Percentiles rank a stretch among this genome's conserved stretches.
Conservation (phyloP, 2,797 vertebrate species). For the Sarcoramphus papa region DNA sequence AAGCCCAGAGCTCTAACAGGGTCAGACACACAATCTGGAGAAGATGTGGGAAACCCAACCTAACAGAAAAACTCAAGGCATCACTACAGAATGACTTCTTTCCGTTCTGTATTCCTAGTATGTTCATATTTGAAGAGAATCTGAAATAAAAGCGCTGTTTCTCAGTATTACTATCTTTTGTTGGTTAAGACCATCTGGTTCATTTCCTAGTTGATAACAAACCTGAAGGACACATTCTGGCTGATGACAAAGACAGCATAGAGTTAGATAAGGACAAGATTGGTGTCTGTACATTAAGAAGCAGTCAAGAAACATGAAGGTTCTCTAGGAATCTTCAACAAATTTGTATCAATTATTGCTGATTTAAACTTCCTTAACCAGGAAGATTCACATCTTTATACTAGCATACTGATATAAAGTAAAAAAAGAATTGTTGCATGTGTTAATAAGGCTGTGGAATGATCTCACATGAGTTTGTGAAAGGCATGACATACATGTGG, state of each 20-base stretch:
- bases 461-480: background rate
- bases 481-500: background rate
- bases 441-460: background rate
- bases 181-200: background rate
- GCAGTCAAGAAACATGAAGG: background rate
- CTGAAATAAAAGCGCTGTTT: background rate
- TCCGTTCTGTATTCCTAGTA: rapidly evolving
- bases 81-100: background rate
- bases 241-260: background rate
- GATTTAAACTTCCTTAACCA: background rate
- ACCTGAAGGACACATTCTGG: background rate
- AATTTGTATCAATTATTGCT: background rate
- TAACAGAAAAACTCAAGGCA: background rate
- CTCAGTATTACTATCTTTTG: background rate
- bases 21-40: background rate
- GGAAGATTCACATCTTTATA: background rate
- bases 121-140: background rate
- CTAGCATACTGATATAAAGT: background rate
- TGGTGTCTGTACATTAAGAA: background rate
- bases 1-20: background rate
- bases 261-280: background rate
- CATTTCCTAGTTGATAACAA: background rate
- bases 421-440: background rate
- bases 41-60: background rate
- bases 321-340: background rate